Base-by-base conservation (phyloP, 2,888 invertebrate genomes). In the Alentia gelatinosa region DNA sequence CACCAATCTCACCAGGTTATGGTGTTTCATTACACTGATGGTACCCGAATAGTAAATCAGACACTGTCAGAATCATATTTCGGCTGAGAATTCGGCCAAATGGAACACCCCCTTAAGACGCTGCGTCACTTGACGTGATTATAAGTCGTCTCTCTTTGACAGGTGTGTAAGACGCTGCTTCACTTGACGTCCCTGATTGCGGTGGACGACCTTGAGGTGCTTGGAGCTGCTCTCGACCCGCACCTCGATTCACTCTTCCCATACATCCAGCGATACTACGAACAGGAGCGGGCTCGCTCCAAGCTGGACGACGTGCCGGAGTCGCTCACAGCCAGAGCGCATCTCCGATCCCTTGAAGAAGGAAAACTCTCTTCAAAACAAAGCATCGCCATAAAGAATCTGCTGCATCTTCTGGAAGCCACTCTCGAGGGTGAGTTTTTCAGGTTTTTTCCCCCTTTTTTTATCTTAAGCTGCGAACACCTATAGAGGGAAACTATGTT, bases 141-240 rank as follows among this genome's bases (percentile, higher is more conserved):
- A 47, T 19, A 47, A 47, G 19, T 47, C 19, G 9, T 12, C 47
- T 47, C n/a, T n/a, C n/a, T n/a, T n/a, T 91, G 91, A 5, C 92
- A 95, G 95, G 92, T 95, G 39, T 98, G 98, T 95, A 96, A 97
- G 37, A 97, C 98, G 0, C 96, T 98, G 7, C 97, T 97, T 40
- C 98, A 98, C 95, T 95, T 98, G 90, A 97, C 97, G 91, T 97
- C 97, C 42, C 95, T 97, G 5, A 96, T 97, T 0, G 96, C 96
- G 0, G 95, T 95, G 1, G 96, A 97, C 0, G 98, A 98, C 95
- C 96, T 98, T 42, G 86, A 86, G 33, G 4, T 9, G 50, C n/a
- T 15, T 93, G 86, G 47, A 4, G 26, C 42, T 0, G 86, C 86
- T 47, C 30, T 86, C n/a, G 86, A 42, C n/a, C 47, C 42, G 12